These are phyloP conservation scores for Drosophila kambysellisi DNA, from an alignment of 2,888 invertebrate species.

Conservation along the genomic window DNA sequence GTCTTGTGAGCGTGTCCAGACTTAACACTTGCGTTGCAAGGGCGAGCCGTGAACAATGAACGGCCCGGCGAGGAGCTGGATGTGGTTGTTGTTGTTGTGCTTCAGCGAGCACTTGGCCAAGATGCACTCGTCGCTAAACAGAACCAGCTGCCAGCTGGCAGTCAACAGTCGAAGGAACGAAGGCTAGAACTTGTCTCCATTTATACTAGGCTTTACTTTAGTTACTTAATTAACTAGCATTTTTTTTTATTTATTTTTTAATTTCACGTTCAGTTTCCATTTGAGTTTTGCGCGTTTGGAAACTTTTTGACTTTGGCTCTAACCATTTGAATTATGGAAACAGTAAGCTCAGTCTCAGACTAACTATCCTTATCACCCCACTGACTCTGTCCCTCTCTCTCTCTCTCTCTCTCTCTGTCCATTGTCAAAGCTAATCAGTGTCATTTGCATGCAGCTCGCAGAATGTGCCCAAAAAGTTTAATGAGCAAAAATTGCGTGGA, in stretches of 20 bases:
- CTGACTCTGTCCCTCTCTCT: background rate
- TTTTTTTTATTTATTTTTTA: background rate
- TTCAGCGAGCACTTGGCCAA: conserved; percentile 46
- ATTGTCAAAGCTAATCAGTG: conserved; percentile 58
- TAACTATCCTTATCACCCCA: conserved; percentile 45
- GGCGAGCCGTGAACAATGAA: conserved; percentile 12
- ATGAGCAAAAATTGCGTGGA: conserved; percentile 69
- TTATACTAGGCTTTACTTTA: background rate
- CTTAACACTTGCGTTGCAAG: conserved; percentile 44
- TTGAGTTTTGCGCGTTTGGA: conserved; percentile 14
- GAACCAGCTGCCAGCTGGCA: conserved; percentile 16
- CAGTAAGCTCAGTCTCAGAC: conserved; percentile 31
- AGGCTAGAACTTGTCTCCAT: conserved; percentile 7
- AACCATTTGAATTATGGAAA: conserved; percentile 59
- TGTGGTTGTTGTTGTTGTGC: conserved; percentile 44
- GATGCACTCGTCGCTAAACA: conserved; percentile 6
- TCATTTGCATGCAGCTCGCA: conserved; percentile 73
- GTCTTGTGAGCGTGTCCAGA: conserved; percentile 22
- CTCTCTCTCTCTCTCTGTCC: background rate
- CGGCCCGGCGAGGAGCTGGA: background rate
- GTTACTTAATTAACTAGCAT: background rate
- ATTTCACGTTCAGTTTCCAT: background rate
- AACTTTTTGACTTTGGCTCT: conserved; percentile 24
- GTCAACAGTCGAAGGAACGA: background rate
- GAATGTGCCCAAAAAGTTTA: conserved; percentile 69